Evolutionary conservation across 1,140 invertebrate genomes (phyloP).

Genomic region (Heliconius melpomene): DNA sequence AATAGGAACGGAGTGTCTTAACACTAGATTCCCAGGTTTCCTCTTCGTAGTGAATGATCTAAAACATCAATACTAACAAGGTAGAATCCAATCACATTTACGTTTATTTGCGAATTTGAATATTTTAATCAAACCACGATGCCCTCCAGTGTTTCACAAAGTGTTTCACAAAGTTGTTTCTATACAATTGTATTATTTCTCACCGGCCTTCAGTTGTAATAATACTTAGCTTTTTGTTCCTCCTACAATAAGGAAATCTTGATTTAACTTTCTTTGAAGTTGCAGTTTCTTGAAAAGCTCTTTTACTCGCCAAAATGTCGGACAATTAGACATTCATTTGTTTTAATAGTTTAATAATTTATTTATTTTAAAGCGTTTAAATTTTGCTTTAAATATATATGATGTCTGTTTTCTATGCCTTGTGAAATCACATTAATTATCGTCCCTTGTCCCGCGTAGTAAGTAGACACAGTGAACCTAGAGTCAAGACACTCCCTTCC

Average conservation of each 20-base stretch:
- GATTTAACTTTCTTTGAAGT: constrained; percentile 9
- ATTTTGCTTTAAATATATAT: not conserved
- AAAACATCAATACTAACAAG: too few relatives aligned
- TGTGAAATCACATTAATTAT: too few relatives aligned
- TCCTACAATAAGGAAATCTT: not conserved
- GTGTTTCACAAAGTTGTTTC: not conserved
- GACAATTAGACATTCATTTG: not conserved
- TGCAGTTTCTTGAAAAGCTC: constrained; percentile 1
- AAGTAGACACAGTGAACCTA: too few relatives aligned
- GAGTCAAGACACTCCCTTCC: too few relatives aligned
- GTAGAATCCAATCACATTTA: too few relatives aligned
- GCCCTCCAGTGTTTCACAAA: not conserved
- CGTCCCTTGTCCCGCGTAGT: not conserved
- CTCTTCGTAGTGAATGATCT: too few relatives aligned
- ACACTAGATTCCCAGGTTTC: too few relatives aligned
- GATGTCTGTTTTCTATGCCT: too few relatives aligned
- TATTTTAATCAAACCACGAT: too few relatives aligned
- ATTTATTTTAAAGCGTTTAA: not conserved
- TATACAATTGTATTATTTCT: not conserved
- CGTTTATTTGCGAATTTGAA: too few relatives aligned
- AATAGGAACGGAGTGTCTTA: too few relatives aligned
- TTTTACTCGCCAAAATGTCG: not conserved
- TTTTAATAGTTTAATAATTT: not conserved
- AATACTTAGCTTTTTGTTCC: not conserved
- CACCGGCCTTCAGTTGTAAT: not conserved